These are phyloP conservation scores for Perizoma affinitatum DNA, from an alignment of 2,888 invertebrate genomes.

Conservation along the genomic window DNA sequence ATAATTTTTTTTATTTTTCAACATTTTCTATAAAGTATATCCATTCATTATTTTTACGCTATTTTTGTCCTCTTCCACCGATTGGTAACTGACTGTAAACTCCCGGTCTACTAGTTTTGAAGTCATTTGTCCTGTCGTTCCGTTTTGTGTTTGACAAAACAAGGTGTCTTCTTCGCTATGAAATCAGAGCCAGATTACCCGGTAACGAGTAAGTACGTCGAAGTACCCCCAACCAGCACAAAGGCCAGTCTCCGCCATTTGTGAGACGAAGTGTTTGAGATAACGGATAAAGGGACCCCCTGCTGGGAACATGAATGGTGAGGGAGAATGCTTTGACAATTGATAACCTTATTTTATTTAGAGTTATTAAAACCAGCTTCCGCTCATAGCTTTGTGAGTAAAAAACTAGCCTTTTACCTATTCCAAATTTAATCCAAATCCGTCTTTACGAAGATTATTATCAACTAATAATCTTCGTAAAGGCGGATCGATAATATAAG, in stretches of 20 bases:
- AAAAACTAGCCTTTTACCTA: too few relatives aligned
- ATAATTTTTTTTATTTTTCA: too few relatives aligned
- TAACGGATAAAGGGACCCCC: slow-evolving; percentile 11
- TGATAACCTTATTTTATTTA: not conserved
- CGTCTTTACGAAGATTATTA: too few relatives aligned
- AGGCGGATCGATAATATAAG: too few relatives aligned
- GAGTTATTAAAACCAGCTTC: too few relatives aligned
- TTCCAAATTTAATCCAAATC: too few relatives aligned
- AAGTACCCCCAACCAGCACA: slow-evolving; percentile 5
- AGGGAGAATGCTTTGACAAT: slow-evolving; percentile 14
- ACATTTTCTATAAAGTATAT: too few relatives aligned
- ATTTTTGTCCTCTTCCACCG: not conserved
- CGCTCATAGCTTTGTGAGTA: too few relatives aligned
- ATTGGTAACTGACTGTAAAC: not conserved
- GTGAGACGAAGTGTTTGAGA: slow-evolving; percentile 16
- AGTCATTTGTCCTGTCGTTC: too few relatives aligned
- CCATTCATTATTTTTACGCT: not conserved
- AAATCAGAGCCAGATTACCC: slow-evolving; percentile 16
- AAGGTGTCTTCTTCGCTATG: slow-evolving; percentile 7
- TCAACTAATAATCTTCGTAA: too few relatives aligned
- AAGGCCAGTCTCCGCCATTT: slow-evolving; percentile 9
- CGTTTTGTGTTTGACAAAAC: slow-evolving; percentile 1
- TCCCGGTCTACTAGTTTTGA: too few relatives aligned
- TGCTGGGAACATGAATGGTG: slow-evolving; percentile 5
- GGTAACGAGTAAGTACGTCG: slow-evolving; percentile 5